Base-by-base conservation (phyloP, 2,888 invertebrate species). In the Folsomia manolachei region DNA sequence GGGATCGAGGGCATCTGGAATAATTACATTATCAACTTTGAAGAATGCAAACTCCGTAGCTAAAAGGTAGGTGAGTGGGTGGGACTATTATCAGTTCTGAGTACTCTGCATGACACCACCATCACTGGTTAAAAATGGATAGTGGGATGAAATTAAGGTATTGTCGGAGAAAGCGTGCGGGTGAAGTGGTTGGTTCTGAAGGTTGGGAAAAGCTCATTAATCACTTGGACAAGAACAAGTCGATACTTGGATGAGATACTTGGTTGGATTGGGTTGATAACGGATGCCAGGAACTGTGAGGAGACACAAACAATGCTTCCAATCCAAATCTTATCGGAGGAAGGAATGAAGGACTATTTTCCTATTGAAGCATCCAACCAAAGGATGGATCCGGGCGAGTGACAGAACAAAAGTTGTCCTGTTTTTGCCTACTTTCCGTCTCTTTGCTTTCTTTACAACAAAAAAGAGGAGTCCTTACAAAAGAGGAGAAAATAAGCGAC, bases 181-280 rank as follows among this genome's bases (percentile, higher is more conserved):
- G 4, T 39, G 21, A 51, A 51, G 51, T 51, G 51, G 51, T 18
- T 51, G 51, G 51, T 18, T n/a, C 9, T 51, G 9, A 52, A 56
- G 18, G 56, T 56, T 39, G 7, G 56, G 56, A 74, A 74, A 73
- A 72, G 72, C 70, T 71, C 75, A 78, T 78, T 78, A 77, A 78
- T 78, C 76, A 78, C 71, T 56, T 27, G 70, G 72, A 66, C 74
- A 71, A 75, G 70, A 71, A 66, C 74, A 71, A 75, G 71, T 70
- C 73, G 68, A 74, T 70, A 74, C 67, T n/a, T 19, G 19, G 21
- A 56, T 56, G 56, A 56, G 56, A 56, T 56, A 56, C 56, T 21
- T 19, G n/a, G n/a, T n/a, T n/a, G 56, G 39, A 39, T 39, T 14
- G 39, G 4, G 39, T 39, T 14, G 7, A 9, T 39, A n/a, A n/a